Evolutionary conservation across 2,113 vertebrate genomes (phyloP).

Genomic region (Anarhynchus alexandrinus): DNA sequence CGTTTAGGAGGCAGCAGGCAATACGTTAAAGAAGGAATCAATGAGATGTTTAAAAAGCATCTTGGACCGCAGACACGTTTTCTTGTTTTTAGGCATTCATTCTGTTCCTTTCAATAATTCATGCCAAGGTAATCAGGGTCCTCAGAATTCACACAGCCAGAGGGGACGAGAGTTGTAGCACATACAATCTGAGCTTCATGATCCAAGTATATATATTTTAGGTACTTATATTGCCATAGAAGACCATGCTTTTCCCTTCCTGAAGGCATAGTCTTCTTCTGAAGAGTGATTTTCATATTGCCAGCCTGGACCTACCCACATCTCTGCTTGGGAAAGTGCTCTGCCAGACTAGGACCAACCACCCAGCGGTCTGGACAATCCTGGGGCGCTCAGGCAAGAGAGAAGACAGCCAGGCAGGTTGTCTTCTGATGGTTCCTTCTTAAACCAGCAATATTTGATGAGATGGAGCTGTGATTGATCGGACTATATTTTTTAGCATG

Average conservation of each 20-base stretch:
- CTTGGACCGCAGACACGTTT: background rate
- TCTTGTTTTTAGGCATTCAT: background rate
- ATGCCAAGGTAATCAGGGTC: background rate
- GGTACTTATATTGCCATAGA: background rate
- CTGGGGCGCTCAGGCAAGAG: background rate
- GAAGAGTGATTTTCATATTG: background rate
- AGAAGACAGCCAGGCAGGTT: background rate
- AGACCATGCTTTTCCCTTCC: background rate
- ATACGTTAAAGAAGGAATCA: background rate
- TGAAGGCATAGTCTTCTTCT: background rate
- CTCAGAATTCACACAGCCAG: background rate
- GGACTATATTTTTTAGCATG: background rate
- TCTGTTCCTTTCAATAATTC: conserved; percentile 21
- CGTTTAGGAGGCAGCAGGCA: background rate
- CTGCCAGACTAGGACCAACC: background rate
- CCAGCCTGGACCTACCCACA: background rate
- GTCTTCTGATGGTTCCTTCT: background rate
- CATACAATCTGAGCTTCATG: background rate
- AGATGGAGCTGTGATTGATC: background rate
- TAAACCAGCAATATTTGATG: background rate
- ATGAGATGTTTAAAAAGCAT: conserved; percentile 3
- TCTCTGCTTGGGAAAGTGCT: background rate
- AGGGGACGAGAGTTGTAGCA: background rate
- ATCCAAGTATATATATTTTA: background rate
- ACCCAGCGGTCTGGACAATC: background rate